Conservation (phyloP, 2,797 vertebrate species). For the Gymnodraco acuticeps region DNA sequence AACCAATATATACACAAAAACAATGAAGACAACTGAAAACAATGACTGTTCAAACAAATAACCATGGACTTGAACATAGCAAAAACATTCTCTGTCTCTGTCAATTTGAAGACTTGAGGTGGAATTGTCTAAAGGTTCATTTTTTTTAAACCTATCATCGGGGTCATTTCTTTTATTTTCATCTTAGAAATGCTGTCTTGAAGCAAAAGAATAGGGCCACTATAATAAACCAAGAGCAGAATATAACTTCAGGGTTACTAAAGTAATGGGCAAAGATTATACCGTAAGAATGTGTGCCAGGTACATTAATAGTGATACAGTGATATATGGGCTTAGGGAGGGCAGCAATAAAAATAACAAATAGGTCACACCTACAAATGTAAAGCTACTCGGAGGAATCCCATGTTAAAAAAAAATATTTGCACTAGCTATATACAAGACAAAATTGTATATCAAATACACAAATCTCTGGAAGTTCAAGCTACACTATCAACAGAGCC, state of each 20-base stretch:
- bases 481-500: slow-evolving; percentile 38
- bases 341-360: slow-evolving; percentile 42
- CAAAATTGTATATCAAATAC: slow-evolving; percentile 10
- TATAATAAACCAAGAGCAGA: slow-evolving; percentile 47
- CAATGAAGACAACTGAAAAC: slow-evolving; percentile 2
- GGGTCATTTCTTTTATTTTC: slow-evolving; percentile 27
- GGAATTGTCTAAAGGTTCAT: slow-evolving; percentile 30
- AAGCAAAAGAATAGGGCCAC: slow-evolving; percentile 52
- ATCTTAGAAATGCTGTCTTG: slow-evolving; percentile 30
- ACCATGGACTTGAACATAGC: neutral
- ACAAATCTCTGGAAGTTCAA: slow-evolving; percentile 5
- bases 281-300: slow-evolving; percentile 39
- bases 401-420: slow-evolving; percentile 9
- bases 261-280: slow-evolving; percentile 37
- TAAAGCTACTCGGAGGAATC: slow-evolving; percentile 18
- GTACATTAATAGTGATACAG: slow-evolving; percentile 47
- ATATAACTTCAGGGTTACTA: slow-evolving; percentile 40
- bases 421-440: neutral
- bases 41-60: neutral
- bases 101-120: slow-evolving; percentile 16
- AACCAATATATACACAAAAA: neutral
- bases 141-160: slow-evolving; percentile 44
- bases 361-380: slow-evolving; percentile 40
- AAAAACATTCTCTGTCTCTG: neutral
- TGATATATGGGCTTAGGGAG: slow-evolving; percentile 36